Evolutionary conservation across 2,113 vertebrate species (phyloP), one percentile per base, ranked within the genome.

Genomic region (Meles meles): DNA sequence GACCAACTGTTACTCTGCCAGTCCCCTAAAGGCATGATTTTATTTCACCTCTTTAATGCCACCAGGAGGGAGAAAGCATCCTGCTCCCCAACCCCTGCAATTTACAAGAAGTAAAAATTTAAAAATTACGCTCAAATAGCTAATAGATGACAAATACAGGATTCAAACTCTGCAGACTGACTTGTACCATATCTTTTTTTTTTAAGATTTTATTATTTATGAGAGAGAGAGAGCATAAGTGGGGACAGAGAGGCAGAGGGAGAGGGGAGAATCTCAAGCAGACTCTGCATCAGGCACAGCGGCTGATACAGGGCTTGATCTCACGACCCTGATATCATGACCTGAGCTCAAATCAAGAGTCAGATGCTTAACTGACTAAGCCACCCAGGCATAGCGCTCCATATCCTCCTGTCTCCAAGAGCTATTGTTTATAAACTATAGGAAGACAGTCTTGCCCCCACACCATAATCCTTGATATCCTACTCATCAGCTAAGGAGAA

Each of bases 301-400:
- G 18, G 34, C 34, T 69, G 65, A 69, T n/a, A 13, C 34, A n/a
- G 34, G 65, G 34, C 67, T 69, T 18, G 8, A 69, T 69, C 67
- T 69, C 8, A 37, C 9, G 18, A 69, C 34, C 34, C 18, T 37
- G 67, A 21, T n/a, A 69, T 37, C 18, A 69, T 37, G 67, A 37
- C 18, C 67, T 69, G 34, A 69, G 9, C 4, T 20, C 4, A 37
- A 69, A 69, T 69, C 34, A 37, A 69, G 67, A 69, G 67, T 69
- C n/a, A 37, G 67, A 69, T 18, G 18, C 18, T 69, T 21, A 37
- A 69, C 34, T 34, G 17, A 37, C 67, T 69, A 37, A 69, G 67
- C 8, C 67, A 37, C 8, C 67, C 34, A 69, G 34, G 67, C 4
- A 0, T 2, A 0, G 0, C 2, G 76, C 29, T 27, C 8, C 6